Evolutionary conservation across 2,113 vertebrate genomes (phyloP).

Genomic region (Engystomops pustulosus): DNA sequence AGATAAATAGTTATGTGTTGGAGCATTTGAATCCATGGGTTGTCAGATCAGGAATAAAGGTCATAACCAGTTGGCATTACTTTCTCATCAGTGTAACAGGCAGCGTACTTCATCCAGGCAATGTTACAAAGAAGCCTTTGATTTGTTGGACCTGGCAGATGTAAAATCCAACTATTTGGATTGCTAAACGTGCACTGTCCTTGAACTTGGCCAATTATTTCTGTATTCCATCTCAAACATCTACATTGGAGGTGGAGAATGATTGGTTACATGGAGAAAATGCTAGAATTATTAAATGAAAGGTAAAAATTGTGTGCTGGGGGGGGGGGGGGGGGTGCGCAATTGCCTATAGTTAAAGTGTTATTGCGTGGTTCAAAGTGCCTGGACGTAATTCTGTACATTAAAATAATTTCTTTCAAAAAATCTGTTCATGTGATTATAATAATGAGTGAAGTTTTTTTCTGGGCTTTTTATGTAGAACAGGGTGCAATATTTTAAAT

Average conservation of each 20-base stretch:
- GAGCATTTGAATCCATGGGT: not conserved
- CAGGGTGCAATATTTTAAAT: slow-evolving; percentile 60
- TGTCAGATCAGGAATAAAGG: slow-evolving; percentile 30
- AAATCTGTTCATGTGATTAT: slow-evolving; percentile 26
- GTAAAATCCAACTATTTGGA: slow-evolving; percentile 13
- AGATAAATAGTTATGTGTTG: not conserved
- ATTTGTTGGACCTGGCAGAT: slow-evolving; percentile 6
- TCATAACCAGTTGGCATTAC: not conserved
- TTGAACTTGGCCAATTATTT: slow-evolving; percentile 44
- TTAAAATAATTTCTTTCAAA: too few relatives aligned
- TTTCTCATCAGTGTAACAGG: slow-evolving; percentile 1
- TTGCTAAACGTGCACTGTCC: slow-evolving; percentile 17
- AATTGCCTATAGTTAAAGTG: slow-evolving; percentile 61
- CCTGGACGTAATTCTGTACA: too few relatives aligned
- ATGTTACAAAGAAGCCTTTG: slow-evolving; percentile 1
- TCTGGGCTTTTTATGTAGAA: slow-evolving; percentile 56
- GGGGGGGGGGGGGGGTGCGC: too few relatives aligned
- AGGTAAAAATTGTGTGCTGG: slow-evolving; percentile 51
- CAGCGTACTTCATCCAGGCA: slow-evolving; percentile 6
- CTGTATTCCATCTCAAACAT: not conserved
- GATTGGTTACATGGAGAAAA: slow-evolving; percentile 7
- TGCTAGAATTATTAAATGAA: not conserved
- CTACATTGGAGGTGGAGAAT: not conserved
- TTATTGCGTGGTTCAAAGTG: slow-evolving; percentile 34
- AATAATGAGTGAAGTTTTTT: not conserved